Evolutionary conservation across 2,797 vertebrate species (phyloP).

Genomic region (Acomys russatus): DNA sequence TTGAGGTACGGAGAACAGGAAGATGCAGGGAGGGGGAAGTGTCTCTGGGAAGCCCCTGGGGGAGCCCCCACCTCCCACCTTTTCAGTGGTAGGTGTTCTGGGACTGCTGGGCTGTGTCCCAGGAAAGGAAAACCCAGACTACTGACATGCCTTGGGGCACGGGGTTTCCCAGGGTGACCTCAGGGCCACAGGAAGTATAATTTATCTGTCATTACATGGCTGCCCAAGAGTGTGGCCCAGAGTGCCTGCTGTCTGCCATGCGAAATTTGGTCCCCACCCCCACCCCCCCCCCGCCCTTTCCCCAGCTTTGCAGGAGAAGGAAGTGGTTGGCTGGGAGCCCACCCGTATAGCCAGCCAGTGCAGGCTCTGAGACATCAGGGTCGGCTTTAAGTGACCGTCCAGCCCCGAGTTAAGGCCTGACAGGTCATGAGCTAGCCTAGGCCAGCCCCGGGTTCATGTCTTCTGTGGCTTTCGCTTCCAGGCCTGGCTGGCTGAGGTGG

Average conservation of each 20-base stretch:
- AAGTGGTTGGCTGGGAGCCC: fast-evolving
- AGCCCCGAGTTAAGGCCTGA: fast-evolving
- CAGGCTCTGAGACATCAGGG: too few species aligned
- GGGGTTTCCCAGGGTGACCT: not conserved
- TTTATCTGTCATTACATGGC: not conserved
- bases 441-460: not conserved
- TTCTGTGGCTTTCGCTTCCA: slow-evolving; percentile 75
- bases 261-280: too few species aligned
- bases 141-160: not conserved
- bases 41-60: not conserved
- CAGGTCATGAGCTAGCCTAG: not conserved
- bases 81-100: too few species aligned
- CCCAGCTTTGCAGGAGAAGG: fast-evolving
- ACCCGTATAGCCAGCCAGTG: not conserved
- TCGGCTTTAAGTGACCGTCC: not conserved
- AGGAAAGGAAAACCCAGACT: not conserved
- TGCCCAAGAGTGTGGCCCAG: not conserved
- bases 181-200: not conserved
- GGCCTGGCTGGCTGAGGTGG: slow-evolving; percentile 96
- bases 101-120: not conserved
- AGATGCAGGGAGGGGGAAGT: not conserved
- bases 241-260: fast-evolving
- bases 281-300: not conserved
- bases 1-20: slow-evolving; percentile 91
- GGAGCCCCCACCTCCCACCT: not conserved